Conservation (phyloP, 2,888 invertebrate genomes). For the Leucophenga maculata region DNA sequence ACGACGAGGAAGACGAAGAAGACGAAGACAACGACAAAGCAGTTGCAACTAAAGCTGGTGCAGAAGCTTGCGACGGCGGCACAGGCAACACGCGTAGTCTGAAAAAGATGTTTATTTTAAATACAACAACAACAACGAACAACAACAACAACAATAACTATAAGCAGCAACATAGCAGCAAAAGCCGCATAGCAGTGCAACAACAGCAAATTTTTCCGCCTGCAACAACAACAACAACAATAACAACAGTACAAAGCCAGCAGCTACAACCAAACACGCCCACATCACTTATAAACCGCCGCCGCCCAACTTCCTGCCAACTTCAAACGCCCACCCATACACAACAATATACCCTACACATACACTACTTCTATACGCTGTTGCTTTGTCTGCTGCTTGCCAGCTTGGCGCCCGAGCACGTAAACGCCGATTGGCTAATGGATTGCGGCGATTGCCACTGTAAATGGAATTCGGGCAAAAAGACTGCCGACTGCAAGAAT, state of each 20-base stretch:
- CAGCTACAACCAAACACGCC: conserved; percentile 15
- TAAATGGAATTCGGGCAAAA: conserved; percentile 88
- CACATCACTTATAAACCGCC: neutral
- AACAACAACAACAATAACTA: conserved; percentile 6
- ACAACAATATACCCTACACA: conserved; percentile 7
- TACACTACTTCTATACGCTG: conserved; percentile 9
- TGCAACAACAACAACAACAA: conserved; percentile 26
- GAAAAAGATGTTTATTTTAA: conserved; percentile 25
- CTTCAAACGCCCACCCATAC: conserved; percentile 2
- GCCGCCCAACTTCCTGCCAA: neutral
- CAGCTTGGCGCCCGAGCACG: conserved; percentile 43
- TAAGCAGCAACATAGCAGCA: conserved; percentile 9
- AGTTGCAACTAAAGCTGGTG: neutral
- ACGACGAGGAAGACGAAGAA: neutral
- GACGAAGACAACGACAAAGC: neutral
- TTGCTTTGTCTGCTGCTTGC: conserved; percentile 45
- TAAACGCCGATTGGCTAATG: conserved; percentile 66
- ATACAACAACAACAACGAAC: conserved; percentile 13
- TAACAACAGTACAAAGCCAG: conserved; percentile 25
- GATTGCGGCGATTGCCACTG: conserved; percentile 79
- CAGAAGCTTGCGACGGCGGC: neutral
- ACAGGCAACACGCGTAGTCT: neutral
- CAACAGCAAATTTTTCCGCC: conserved; percentile 14
- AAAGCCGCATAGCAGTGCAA: neutral
- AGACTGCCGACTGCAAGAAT: conserved; percentile 84